phyloP scores from a whole-genome alignment of 2,113 vertebrate genomes.

The Lepus timidus region DNA sequence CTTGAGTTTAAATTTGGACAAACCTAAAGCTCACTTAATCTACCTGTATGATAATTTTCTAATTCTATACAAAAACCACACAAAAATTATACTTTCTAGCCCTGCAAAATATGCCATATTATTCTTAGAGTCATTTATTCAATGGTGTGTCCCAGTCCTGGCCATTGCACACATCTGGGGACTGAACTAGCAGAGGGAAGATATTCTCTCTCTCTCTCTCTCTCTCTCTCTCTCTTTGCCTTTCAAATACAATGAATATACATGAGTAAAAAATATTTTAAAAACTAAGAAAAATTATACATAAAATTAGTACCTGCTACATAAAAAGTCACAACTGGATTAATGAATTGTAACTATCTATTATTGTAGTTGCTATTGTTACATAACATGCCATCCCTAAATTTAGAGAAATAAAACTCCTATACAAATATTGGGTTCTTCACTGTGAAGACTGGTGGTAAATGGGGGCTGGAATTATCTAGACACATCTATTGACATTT shows the following conservation, averaged over 20 bases:
- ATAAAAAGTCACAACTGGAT: not conserved
- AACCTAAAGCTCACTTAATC: not conserved
- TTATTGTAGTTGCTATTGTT: not conserved
- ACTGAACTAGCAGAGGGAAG: no score
- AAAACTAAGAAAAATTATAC: no score
- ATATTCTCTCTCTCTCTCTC: no score
- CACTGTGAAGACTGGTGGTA: not conserved
- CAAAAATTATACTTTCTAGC: not conserved
- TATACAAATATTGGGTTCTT: not conserved
- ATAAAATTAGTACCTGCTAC: not conserved
- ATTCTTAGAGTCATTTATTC: not conserved
- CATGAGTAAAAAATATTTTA: no score
- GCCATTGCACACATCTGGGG: no score
- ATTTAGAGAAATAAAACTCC: not conserved
- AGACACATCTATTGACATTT: not conserved
- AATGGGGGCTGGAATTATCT: not conserved
- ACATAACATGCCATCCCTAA: not conserved
- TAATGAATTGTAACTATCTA: slow-evolving; percentile 23
- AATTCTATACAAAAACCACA: not conserved
- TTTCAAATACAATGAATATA: no score
- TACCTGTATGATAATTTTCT: not conserved
- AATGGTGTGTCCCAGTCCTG: not conserved
- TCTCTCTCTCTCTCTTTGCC: no score
- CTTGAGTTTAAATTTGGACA: not conserved
- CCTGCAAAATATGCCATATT: not conserved